These are phyloP conservation scores for Epizoanthus scotinus DNA, from an alignment of 92 coral and sea anemone species.

Conservation along the genomic window DNA sequence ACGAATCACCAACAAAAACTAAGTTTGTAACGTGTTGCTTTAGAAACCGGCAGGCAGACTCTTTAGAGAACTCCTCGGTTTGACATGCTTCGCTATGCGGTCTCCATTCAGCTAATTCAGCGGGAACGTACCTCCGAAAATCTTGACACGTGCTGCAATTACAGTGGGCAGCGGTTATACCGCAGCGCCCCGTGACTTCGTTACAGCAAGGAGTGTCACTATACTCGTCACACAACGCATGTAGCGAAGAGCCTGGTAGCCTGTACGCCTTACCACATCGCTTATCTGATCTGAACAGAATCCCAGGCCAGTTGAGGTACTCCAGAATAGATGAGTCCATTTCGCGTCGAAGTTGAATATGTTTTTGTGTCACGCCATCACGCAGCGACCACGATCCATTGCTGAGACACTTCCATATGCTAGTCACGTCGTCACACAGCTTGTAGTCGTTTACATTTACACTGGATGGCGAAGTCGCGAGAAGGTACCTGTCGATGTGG, in stretches of 20 bases:
- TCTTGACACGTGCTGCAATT: conserved; percentile 56
- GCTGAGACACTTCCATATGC: conserved; percentile 46
- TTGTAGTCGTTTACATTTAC: not conserved
- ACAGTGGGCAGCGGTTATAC: conserved; percentile 54
- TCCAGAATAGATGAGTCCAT: conserved; percentile 51
- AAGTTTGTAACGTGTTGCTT: conserved; percentile 45
- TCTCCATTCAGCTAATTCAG: conserved; percentile 63
- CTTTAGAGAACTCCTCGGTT: conserved; percentile 34
- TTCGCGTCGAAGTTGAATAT: conserved; percentile 40
- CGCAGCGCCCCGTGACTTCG: conserved; percentile 60
- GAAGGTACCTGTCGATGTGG: not conserved
- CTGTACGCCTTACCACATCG: conserved; percentile 53
- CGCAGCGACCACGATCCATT: conserved; percentile 59
- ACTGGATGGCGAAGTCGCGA: not conserved
- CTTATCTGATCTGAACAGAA: conserved; percentile 50
- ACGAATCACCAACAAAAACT: conserved; percentile 69
- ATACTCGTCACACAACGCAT: conserved; percentile 57
- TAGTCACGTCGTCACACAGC: not conserved
- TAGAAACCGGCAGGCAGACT: conserved; percentile 38
- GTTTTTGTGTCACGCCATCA: conserved; percentile 43
- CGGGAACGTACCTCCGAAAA: conserved; percentile 56
- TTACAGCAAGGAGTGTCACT: conserved; percentile 70
- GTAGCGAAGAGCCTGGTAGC: conserved; percentile 8
- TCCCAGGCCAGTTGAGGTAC: conserved; percentile 60
- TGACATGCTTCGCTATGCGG: conserved; percentile 42